Base-by-base conservation (phyloP, 2,888 invertebrate species). In the Philhelius pedissequus region DNA sequence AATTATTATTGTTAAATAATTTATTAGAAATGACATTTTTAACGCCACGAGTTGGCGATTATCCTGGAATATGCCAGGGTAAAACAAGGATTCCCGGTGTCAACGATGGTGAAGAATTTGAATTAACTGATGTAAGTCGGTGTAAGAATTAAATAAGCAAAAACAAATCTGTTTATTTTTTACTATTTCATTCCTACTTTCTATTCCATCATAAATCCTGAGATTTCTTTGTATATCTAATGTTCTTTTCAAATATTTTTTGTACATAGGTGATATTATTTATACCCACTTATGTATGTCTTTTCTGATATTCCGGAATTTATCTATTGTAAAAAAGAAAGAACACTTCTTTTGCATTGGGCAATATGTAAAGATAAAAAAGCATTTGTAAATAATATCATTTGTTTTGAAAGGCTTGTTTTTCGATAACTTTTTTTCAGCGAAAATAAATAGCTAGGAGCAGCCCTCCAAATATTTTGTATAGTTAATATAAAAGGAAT, bases 61-160 rank as follows among this genome's bases (percentile, higher is more conserved):
- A 97, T 94, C 94, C 94, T 92, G 96, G 95, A 94, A 96, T 98
- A 93, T 96, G 96, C 93, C 97, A 98, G 94, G 98, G 98, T 93
- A 97, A 96, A 94, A 96, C 96, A 91, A 95, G 96, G 93, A 98
- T 99, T 92, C 97, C 97, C 92, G 96, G 96, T 92, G 95, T 99
- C 93, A 97, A 98, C 94, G 98, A 99, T 94, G 94, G 93, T 90
- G 95, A 95, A 92, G 97, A 98, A 93, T 96, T 97, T 94, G 94
- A 94, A 92, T 92, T 94, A 90, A 96, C 96, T 90, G 95, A 96
- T 93, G 97, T 97, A 96, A 96, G 96, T 96, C 89, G 88, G 88
- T 40, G 38, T 87, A 87, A 86, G 79, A 86, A 86, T 27, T 30
- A 27, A 64, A 68, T n/a, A 66, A 74, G 69, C 75, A 69, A 78